A percentile compares a stretch with the other conserved stretches of the same genome.
phyloP scores from a whole-genome alignment of 2,113 vertebrate genomes.

The Ictalurus furcatus region DNA sequence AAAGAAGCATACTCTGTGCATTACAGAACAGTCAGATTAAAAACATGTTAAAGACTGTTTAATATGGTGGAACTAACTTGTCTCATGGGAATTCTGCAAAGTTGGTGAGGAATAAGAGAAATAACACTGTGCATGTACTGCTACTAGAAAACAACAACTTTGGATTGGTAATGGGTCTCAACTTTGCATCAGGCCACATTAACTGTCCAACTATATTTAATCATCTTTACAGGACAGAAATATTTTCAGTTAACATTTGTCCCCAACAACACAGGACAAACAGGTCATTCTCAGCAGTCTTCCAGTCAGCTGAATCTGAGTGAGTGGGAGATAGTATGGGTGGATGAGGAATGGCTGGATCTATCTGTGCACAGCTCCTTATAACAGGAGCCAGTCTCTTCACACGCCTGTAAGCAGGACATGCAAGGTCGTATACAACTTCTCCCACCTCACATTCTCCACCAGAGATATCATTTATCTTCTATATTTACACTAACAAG shows the following conservation, averaged over 20 bases:
- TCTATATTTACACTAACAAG: conserved; percentile 11
- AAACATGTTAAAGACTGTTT: background rate
- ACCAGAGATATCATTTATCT: conserved; percentile 39
- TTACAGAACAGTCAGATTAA: background rate
- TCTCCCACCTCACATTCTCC: conserved; percentile 15
- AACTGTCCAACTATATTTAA: background rate
- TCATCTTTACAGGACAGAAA: background rate
- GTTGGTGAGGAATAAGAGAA: background rate
- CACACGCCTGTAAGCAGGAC: conserved; percentile 13
- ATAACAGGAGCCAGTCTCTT: conserved; percentile 24
- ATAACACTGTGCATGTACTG: background rate
- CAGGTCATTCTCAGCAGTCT: background rate
- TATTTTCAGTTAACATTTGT: background rate
- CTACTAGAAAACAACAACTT: background rate
- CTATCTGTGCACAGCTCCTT: background rate
- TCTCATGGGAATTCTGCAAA: background rate
- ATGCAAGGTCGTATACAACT: background rate
- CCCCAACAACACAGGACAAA: background rate
- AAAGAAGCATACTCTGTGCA: background rate
- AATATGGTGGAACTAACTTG: background rate
- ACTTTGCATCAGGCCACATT: background rate
- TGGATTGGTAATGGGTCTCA: background rate
- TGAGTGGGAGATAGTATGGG: conserved; percentile 32
- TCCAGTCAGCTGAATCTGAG: conserved; percentile 2
- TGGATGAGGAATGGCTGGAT: conserved; percentile 33